phyloP scores from a whole-genome alignment of 35 echinoderm and acorn worm species.

The Hemicentrotus pulcherrimus region DNA sequence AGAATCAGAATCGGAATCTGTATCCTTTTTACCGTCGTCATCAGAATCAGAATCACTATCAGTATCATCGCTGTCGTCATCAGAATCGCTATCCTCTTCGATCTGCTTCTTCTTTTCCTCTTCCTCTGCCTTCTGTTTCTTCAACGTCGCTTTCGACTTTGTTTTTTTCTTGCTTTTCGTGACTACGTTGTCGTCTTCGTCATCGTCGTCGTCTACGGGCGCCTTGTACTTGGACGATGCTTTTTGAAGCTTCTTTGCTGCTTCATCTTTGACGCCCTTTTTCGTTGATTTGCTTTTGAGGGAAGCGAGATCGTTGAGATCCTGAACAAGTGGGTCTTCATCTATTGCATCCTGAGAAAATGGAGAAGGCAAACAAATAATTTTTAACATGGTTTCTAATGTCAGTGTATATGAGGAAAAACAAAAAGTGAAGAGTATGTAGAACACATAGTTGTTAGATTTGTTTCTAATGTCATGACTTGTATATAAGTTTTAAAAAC shows the following conservation, averaged over 20 bases:
- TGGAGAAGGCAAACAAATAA: background rate
- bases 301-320: constrained; percentile 27
- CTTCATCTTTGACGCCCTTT: constrained; percentile 15
- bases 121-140: constrained; percentile 32
- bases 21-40: constrained; percentile 10
- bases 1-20: background rate
- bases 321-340: constrained; percentile 6
- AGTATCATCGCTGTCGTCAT: constrained; percentile 13
- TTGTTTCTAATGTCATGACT: too few species aligned
- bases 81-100: background rate
- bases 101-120: background rate
- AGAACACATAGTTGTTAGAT: too few species aligned
- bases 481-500: background rate
- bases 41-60: background rate
- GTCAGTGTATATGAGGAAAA: too few species aligned
- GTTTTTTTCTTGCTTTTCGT: constrained; percentile 7
- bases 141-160: constrained; percentile 18
- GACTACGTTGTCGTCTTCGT: constrained; percentile 20
- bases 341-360: background rate
- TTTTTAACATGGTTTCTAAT: background rate
- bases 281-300: constrained; percentile 19
- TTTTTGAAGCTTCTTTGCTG: constrained; percentile 22
- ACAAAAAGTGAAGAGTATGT: too few species aligned
- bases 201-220: constrained; percentile 29
- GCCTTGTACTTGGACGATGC: constrained; percentile 9